A percentile compares a stretch with the other conserved stretches of the same genome.
These are phyloP conservation scores for Acleris holmiana DNA, from an alignment of 2,888 invertebrate genomes.

Conservation along the genomic window DNA sequence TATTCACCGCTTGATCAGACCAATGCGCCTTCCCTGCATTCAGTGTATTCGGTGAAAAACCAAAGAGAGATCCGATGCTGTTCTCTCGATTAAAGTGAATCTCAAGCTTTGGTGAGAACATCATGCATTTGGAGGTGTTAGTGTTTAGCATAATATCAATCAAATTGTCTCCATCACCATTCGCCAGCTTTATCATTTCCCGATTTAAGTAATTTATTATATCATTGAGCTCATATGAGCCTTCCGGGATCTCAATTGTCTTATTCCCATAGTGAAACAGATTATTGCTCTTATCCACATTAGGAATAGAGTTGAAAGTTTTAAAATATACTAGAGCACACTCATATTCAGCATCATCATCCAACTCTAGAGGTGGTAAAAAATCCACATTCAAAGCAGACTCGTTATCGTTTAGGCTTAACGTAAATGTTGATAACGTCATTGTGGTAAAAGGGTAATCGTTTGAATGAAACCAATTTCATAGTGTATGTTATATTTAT, in stretches of 20 bases:
- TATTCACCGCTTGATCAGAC: conserved; percentile 1
- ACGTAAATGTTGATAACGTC: not conserved
- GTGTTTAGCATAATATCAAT: not conserved
- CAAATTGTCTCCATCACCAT: not conserved
- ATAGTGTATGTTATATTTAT: not conserved
- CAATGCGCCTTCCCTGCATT: not conserved
- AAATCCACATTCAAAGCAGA: conserved; percentile 15
- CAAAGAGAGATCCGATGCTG: conserved; percentile 10
- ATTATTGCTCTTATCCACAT: conserved; percentile 37
- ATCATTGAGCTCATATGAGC: conserved; percentile 14
- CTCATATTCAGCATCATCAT: not conserved
- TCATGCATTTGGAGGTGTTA: conserved; percentile 23
- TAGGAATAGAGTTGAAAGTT: conserved; percentile 36
- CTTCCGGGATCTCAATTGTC: conserved; percentile 16
- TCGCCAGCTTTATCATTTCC: not conserved
- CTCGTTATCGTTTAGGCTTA: conserved; percentile 3
- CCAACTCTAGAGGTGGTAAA: conserved; percentile 16
- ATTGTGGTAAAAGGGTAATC: not conserved
- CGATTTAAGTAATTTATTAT: conserved; percentile 4
- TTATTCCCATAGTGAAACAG: conserved; percentile 31
- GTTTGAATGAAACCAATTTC: too few species aligned
- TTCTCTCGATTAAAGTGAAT: not conserved
- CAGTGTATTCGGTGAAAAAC: not conserved
- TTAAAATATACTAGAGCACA: conserved; percentile 33
- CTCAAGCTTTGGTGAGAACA: not conserved